These are phyloP conservation scores for Drosophila pegasa DNA, from an alignment of 2,888 invertebrate genomes.

Conservation along the genomic window DNA sequence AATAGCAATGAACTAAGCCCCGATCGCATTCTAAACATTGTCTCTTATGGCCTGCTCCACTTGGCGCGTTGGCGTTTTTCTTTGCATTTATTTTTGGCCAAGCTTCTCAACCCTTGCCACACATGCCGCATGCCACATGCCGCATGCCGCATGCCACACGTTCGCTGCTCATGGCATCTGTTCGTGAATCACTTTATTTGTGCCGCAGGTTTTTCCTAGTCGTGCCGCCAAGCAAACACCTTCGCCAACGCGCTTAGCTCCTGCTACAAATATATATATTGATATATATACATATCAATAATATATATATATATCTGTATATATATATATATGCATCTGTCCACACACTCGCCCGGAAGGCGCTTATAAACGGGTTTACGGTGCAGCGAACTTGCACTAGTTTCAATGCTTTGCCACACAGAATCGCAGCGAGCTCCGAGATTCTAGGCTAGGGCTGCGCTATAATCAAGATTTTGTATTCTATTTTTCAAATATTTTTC, in stretches of 20 bases:
- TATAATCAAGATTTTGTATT: conserved; percentile 1
- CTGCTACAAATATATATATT: conserved; percentile 7
- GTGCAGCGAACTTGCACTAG: conserved; percentile 78
- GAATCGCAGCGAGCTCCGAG: conserved; percentile 24
- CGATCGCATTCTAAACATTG: conserved; percentile 57
- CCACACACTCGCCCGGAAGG: conserved; percentile 65
- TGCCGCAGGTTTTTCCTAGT: conserved; percentile 48
- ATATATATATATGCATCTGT: not conserved
- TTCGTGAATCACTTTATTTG: conserved; percentile 74
- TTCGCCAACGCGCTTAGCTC: conserved; percentile 37
- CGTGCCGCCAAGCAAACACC: conserved; percentile 50
- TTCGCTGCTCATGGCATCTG: conserved; percentile 49
- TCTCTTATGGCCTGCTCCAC: conserved; percentile 39
- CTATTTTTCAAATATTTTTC: not conserved
- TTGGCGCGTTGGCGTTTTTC: conserved; percentile 57
- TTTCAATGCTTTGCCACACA: conserved; percentile 52
- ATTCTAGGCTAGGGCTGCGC: conserved; percentile 62
- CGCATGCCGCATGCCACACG: conserved; percentile 27
- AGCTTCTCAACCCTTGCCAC: conserved; percentile 48
- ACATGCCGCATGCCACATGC: conserved; percentile 16
- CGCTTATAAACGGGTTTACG: conserved; percentile 67
- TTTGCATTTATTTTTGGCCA: conserved; percentile 39
- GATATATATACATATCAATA: not conserved
- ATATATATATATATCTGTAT: not conserved
- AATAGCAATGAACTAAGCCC: conserved; percentile 81